phyloP scores from a whole-genome alignment of 2,888 invertebrate genomes.

The Miltochrista miniata region DNA sequence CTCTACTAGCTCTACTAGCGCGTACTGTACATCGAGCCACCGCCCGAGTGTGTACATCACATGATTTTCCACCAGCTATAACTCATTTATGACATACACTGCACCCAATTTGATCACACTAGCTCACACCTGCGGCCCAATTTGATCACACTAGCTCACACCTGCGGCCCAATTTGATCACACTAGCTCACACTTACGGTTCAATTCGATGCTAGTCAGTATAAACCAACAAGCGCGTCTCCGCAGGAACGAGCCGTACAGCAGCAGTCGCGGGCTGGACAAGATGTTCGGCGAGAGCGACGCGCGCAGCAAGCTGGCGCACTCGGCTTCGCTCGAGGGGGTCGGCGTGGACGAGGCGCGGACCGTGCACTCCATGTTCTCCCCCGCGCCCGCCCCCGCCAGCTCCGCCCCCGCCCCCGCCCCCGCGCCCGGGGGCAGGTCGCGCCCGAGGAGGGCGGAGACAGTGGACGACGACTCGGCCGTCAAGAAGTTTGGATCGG shows the following conservation, averaged over 20 bases:
- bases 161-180: too few species aligned
- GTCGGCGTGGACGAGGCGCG: conserved; percentile 64
- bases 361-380: conserved; percentile 65
- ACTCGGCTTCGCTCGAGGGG: conserved; percentile 17
- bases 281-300: conserved; percentile 39
- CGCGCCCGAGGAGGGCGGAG: conserved; percentile 34
- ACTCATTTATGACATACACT: too few species aligned
- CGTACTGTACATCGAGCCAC: too few species aligned
- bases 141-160: too few species aligned
- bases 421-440: conserved; percentile 22
- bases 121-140: too few species aligned
- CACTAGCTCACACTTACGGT: too few species aligned
- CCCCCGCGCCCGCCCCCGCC: conserved; percentile 2
- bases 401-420: not conserved
- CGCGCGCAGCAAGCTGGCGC: conserved; percentile 29
- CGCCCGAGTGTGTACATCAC: too few species aligned
- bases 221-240: too few species aligned
- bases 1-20: too few species aligned
- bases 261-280: conserved; percentile 48
- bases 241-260: conserved; percentile 69
- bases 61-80: too few species aligned
- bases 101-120: too few species aligned
- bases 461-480: conserved; percentile 87
- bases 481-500: conserved; percentile 97
- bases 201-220: too few species aligned